phyloP scores from a whole-genome alignment of 2,888 invertebrate genomes.

The Tridacna gigas region DNA sequence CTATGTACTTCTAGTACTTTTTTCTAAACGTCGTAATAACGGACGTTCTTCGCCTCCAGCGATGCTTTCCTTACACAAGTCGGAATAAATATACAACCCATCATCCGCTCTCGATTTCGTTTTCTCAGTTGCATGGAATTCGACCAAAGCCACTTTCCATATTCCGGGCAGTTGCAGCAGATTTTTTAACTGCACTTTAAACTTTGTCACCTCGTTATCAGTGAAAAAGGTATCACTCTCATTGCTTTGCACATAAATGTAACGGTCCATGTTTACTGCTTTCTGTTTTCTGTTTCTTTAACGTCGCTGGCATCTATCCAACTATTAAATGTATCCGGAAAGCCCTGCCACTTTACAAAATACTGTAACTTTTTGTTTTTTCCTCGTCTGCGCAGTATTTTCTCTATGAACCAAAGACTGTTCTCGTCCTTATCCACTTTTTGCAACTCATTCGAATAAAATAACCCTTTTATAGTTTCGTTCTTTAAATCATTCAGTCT shows the following conservation, averaged over 20 bases:
- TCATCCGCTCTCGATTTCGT: slow-evolving; percentile 15
- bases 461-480: slow-evolving; percentile 40
- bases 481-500: slow-evolving; percentile 38
- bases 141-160: slow-evolving; percentile 33
- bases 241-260: slow-evolving; percentile 30
- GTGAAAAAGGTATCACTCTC: slow-evolving; percentile 13
- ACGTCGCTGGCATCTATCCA: slow-evolving; percentile 53
- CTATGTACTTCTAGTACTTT: slow-evolving; percentile 33
- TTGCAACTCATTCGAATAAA: slow-evolving; percentile 44
- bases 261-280: slow-evolving; percentile 32
- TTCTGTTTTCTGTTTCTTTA: slow-evolving; percentile 26
- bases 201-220: slow-evolving; percentile 19
- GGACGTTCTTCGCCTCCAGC: slow-evolving; percentile 33
- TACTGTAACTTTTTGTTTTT: slow-evolving; percentile 45
- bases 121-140: slow-evolving; percentile 20
- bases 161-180: slow-evolving; percentile 20
- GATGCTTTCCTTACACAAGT: slow-evolving; percentile 39
- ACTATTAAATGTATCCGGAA: slow-evolving; percentile 52
- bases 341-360: slow-evolving; percentile 53
- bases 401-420: slow-evolving; percentile 48
- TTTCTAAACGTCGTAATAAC: slow-evolving; percentile 44
- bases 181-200: slow-evolving; percentile 27
- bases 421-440: slow-evolving; percentile 55
- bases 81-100: slow-evolving; percentile 34
- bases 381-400: slow-evolving; percentile 37